phyloP scores from a whole-genome alignment of 2,113 vertebrate species.

The Carlito syrichta region DNA sequence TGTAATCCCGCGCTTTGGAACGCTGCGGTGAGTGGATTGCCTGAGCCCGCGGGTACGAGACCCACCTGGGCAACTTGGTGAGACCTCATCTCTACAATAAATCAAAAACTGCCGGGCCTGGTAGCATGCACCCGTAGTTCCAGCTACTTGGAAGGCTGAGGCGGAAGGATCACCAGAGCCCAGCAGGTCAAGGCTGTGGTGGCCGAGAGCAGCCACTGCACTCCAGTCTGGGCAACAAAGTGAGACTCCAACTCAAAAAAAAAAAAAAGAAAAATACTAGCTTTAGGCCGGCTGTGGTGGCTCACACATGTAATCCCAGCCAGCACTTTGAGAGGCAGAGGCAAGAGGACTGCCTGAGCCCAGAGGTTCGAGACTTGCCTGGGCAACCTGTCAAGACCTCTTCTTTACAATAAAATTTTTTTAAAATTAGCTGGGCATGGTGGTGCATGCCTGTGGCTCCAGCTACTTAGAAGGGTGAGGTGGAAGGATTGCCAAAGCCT shows the following conservation, averaged over 20 bases:
- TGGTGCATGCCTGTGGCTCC: background rate
- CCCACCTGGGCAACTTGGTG: background rate
- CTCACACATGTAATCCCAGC: background rate
- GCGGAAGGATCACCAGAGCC: background rate
- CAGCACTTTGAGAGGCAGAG: background rate
- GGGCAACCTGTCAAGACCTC: background rate
- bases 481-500: background rate
- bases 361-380: background rate
- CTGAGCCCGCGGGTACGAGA: background rate
- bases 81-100: background rate
- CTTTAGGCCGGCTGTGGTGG: background rate
- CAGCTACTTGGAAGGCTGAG: background rate
- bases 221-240: background rate
- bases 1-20: background rate
- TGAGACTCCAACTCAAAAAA: too few species aligned
- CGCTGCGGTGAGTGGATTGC: background rate
- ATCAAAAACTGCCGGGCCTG: background rate
- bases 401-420: background rate
- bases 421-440: background rate
- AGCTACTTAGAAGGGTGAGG: background rate
- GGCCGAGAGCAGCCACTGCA: background rate
- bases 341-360: background rate
- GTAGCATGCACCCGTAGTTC: background rate
- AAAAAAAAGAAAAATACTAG: too few species aligned
- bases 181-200: background rate